These are phyloP conservation scores for Anneissia japonica DNA, from an alignment of 35 echinoderm and acorn worm genomes.

Conservation along the genomic window DNA sequence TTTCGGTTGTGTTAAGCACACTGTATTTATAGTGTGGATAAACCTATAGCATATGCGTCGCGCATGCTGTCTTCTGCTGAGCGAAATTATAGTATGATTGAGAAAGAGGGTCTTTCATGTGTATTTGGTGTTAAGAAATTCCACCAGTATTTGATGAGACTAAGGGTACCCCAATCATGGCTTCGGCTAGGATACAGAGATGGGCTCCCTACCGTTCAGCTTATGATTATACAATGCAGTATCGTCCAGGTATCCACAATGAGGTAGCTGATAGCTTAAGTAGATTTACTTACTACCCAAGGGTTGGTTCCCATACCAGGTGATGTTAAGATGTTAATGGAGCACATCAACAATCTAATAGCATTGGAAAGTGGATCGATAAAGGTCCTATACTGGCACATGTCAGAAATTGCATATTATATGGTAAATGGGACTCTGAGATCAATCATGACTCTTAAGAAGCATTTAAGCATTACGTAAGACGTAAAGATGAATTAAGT, in stretches of 20 bases:
- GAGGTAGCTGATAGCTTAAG: slow-evolving; percentile 44
- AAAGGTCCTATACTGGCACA: not conserved
- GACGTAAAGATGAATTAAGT: not conserved
- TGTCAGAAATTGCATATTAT: not conserved
- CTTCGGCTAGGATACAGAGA: slow-evolving; percentile 33
- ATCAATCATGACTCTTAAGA: too few species aligned
- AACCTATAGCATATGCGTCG: slow-evolving; percentile 55
- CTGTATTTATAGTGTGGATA: slow-evolving; percentile 3
- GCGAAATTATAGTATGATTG: not conserved
- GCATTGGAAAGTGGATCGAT: not conserved
- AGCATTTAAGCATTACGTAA: not conserved
- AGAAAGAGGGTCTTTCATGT: not conserved
- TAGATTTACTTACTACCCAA: not conserved
- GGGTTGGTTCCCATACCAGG: slow-evolving; percentile 8
- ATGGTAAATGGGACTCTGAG: too few species aligned
- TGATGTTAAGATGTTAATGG: slow-evolving; percentile 13
- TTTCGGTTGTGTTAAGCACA: slow-evolving; percentile 39
- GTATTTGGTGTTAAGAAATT: slow-evolving; percentile 34
- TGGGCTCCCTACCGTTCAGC: slow-evolving; percentile 49
- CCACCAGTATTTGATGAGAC: slow-evolving; percentile 13
- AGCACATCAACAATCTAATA: not conserved
- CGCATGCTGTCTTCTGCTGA: not conserved
- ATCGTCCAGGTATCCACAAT: slow-evolving; percentile 2
- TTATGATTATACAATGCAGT: slow-evolving; percentile 39
- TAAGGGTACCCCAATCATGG: slow-evolving; percentile 25